Percentiles rank a stretch among this genome's conserved stretches.
These are phyloP conservation scores for Bufo gargarizans DNA, from an alignment of 2,113 vertebrate species.

Conservation along the genomic window DNA sequence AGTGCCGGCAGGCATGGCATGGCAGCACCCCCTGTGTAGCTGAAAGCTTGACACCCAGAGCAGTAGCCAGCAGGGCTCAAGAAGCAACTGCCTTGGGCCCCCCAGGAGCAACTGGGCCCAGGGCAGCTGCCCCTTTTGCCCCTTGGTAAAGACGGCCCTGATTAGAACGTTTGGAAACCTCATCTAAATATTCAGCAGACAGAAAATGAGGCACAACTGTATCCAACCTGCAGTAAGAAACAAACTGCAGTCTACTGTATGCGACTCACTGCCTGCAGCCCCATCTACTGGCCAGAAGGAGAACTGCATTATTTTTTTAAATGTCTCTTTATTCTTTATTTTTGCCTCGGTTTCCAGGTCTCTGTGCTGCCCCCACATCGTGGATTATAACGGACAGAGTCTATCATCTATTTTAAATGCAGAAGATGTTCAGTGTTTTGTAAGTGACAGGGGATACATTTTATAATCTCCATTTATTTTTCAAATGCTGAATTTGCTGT, in stretches of 20 bases:
- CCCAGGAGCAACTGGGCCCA: no score
- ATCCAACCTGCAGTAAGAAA: not conserved
- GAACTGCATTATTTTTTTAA: not conserved
- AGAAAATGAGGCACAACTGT: no score
- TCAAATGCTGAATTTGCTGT: not conserved
- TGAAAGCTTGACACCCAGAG: no score
- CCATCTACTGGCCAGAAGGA: not conserved
- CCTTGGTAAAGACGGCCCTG: no score
- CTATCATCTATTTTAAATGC: not conserved
- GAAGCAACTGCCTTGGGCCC: no score
- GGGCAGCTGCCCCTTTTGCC: no score
- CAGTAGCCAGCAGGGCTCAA: no score
- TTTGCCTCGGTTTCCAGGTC: not conserved
- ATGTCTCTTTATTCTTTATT: not conserved
- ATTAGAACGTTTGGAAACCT: no score
- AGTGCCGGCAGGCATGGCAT: no score
- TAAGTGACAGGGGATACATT: not conserved
- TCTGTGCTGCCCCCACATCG: not conserved
- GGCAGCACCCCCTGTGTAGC: no score
- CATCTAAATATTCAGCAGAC: not conserved
- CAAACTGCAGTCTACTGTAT: not conserved
- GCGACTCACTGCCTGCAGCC: not conserved
- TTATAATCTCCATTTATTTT: not conserved
- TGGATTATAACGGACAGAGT: not conserved
- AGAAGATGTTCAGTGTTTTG: not conserved